Evolutionary conservation across 2,888 invertebrate species (phyloP).

Genomic region (Melinopterus prodromus): DNA sequence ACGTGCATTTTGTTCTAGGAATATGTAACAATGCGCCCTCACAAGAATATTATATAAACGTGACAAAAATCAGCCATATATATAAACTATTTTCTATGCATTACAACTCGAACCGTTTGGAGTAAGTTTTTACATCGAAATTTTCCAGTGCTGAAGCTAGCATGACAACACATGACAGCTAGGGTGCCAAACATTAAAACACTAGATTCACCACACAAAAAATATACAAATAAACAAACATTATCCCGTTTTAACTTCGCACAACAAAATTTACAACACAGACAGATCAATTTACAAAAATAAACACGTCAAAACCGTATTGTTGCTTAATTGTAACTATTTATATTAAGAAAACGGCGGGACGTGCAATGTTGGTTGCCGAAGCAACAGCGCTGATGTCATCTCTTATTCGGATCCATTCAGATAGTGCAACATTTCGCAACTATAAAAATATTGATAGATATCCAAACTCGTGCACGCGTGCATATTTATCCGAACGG

Average conservation of each 20-base stretch:
- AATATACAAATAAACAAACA: constrained; percentile 11
- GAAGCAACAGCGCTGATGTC: background rate
- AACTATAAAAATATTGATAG: background rate
- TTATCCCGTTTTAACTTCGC: background rate
- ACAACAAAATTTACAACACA: background rate
- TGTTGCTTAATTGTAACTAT: background rate
- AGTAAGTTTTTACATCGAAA: constrained; percentile 48
- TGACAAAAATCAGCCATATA: constrained; percentile 35
- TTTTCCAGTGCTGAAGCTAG: constrained; percentile 50
- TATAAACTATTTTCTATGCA: constrained; percentile 37
- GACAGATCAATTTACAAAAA: background rate
- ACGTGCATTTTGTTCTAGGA: constrained; percentile 50
- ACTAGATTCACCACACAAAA: background rate
- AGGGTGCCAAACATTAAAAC: constrained; percentile 24
- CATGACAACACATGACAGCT: constrained; percentile 45
- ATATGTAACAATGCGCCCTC: constrained; percentile 26
- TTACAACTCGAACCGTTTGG: constrained; percentile 33
- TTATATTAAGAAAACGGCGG: background rate
- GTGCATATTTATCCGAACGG: background rate
- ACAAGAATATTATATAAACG: constrained; percentile 41
- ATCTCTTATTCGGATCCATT: background rate
- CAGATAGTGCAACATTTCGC: background rate
- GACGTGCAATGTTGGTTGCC: background rate
- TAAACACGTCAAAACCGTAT: background rate
- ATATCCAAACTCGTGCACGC: background rate